Evolutionary conservation across 2,113 vertebrate genomes (phyloP).

Genomic region (Megalops atlanticus): DNA sequence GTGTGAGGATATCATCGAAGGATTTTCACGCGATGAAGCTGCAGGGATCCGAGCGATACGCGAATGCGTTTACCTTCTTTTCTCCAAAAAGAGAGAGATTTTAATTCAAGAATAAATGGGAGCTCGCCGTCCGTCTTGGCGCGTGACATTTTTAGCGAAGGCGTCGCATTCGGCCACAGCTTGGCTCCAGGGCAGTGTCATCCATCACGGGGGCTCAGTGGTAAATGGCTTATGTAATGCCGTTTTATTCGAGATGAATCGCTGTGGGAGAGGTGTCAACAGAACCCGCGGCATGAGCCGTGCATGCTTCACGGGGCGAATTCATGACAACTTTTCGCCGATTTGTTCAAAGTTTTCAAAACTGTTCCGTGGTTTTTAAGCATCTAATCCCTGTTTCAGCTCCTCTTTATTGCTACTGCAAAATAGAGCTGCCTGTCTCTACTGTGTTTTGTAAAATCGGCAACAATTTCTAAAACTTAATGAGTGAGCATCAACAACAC

Average conservation of each 20-base stretch:
- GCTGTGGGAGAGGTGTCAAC: slow-evolving; percentile 64
- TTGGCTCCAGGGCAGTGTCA: slow-evolving; percentile 60
- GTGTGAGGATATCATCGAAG: slow-evolving; percentile 13
- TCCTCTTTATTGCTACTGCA: background rate
- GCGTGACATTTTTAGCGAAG: slow-evolving; percentile 62
- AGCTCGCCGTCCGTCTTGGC: slow-evolving; percentile 51
- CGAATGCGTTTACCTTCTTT: background rate
- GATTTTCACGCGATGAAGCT: background rate
- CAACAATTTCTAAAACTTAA: background rate
- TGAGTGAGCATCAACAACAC: too few relatives aligned
- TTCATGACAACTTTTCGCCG: background rate
- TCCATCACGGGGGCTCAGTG: slow-evolving; percentile 64
- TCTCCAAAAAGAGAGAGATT: slow-evolving; percentile 25
- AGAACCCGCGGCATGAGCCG: slow-evolving; percentile 69
- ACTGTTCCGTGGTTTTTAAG: background rate
- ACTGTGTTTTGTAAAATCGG: background rate
- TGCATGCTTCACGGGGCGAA: slow-evolving; percentile 26
- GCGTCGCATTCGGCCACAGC: slow-evolving; percentile 51
- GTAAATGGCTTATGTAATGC: slow-evolving; percentile 75
- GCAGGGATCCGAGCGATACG: background rate
- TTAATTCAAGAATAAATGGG: slow-evolving; percentile 60
- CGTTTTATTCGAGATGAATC: slow-evolving; percentile 64
- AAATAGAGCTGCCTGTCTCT: background rate
- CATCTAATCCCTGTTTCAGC: background rate
- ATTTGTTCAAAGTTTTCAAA: background rate